phyloP scores from a whole-genome alignment of 2,797 vertebrate genomes.

The Epinephelus malabaricus region DNA sequence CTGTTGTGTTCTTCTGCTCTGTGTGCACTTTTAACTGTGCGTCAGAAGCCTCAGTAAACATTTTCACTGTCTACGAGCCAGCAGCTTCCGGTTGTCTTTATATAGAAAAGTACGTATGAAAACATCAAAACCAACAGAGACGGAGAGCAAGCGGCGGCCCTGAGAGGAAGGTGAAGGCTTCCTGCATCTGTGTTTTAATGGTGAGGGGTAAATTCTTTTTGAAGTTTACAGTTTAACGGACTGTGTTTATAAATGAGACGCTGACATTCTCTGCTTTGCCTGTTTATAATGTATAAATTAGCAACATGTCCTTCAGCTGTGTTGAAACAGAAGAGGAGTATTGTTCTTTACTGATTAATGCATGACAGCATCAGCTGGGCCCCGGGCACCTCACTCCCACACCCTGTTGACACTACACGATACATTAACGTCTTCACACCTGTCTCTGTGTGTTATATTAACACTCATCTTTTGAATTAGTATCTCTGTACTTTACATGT shows the following conservation, averaged over 20 bases:
- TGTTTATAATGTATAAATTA: neutral
- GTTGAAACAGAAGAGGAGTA: neutral
- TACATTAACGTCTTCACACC: no score
- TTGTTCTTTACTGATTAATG: neutral
- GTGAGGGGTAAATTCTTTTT: neutral
- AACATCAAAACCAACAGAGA: conserved; percentile 14
- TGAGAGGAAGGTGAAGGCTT: neutral
- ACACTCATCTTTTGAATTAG: no score
- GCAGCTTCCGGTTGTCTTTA: neutral
- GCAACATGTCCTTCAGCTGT: neutral
- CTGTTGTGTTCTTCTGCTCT: conserved; percentile 1
- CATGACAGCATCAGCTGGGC: no score
- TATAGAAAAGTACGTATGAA: neutral
- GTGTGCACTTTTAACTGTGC: conserved; percentile 3
- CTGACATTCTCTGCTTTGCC: neutral
- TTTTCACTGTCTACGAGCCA: neutral
- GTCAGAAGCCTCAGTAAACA: conserved; percentile 5
- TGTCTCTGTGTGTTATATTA: no score
- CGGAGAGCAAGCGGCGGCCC: neutral
- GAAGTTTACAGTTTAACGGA: neutral
- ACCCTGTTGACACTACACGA: no score
- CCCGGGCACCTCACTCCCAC: no score
- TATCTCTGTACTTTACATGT: no score
- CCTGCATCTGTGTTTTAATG: neutral
- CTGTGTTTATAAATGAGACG: neutral